Base-by-base conservation (phyloP, 1,140 invertebrate species). In the Camponotus vicinus region DNA sequence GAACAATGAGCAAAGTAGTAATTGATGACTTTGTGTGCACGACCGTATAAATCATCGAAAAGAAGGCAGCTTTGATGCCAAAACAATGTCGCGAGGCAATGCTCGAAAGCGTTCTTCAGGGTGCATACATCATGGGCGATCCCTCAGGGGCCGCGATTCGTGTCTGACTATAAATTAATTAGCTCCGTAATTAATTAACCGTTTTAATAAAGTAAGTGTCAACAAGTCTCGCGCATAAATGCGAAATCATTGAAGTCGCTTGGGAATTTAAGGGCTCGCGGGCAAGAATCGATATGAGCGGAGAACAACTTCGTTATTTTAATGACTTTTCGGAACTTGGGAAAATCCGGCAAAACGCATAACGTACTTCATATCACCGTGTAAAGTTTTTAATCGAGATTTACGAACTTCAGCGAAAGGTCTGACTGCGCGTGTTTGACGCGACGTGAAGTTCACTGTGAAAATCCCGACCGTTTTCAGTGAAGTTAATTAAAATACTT, bases 1-100 rank as follows among this genome's bases (percentile, higher is more conserved):
- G 78, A 86, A 89, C 78, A 89, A 89, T 89, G 71, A 88, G 59
- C 86, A 57, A 49, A 37, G 71, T 89, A 37, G 71, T 89, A 89
- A 89, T 89, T 89, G 85, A 89, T 89, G 87, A 89, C 71, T 89
- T 57, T 11, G 71, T 42, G 40, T 69, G 64, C 45, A 42, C 40
- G 82, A 34, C 61, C 59, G 59, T 86, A 82, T 83, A 88, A 89
- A 86, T 86, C 70, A 83, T 83, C 40, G 73, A 77, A 75, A 86
- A 78, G 52, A 59, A 63, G 55, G 13, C n/a, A 69, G 13, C 32
- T 79, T 61, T 18, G 55, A 9, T 21, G 55, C 69, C 40, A 13
- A 82, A 82, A 73, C 40, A 61, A 42, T 32, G 49, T 57, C 13
- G n/a, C 34, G 15, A 52, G 32, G 6, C 13, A 42, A 34, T 32